Percentiles rank a stretch among this genome's conserved stretches.
phyloP scores from a whole-genome alignment of 2,888 invertebrate genomes.

The Nymphalis polychloros region DNA sequence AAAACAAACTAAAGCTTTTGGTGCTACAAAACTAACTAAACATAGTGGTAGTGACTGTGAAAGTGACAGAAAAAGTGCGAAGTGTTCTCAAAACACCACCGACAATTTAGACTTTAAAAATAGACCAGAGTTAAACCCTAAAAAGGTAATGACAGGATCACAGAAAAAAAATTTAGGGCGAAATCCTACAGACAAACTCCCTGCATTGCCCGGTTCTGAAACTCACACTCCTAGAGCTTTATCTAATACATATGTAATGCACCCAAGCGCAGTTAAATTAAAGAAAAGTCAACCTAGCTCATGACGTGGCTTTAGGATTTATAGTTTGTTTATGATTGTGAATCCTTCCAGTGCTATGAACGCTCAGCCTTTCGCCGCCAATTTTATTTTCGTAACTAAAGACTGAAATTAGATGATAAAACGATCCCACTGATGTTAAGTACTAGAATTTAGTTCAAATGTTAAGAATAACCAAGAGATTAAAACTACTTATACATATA shows the following conservation, averaged over 20 bases:
- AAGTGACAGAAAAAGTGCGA: slow-evolving; percentile 71
- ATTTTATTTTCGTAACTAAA: slow-evolving; percentile 54
- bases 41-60: slow-evolving; percentile 71
- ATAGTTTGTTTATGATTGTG: slow-evolving; percentile 55
- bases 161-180: slow-evolving; percentile 77
- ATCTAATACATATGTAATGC: slow-evolving; percentile 87
- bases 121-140: slow-evolving; percentile 79
- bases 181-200: slow-evolving; percentile 89
- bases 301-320: slow-evolving; percentile 54
- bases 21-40: slow-evolving; percentile 85
- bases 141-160: slow-evolving; percentile 85
- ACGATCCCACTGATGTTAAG: slow-evolving; percentile 38
- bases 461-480: slow-evolving; percentile 4
- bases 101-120: slow-evolving; percentile 72
- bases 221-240: slow-evolving; percentile 82
- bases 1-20: slow-evolving; percentile 93
- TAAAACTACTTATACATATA: neutral
- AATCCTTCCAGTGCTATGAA: slow-evolving; percentile 80
- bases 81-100: slow-evolving; percentile 72
- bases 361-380: slow-evolving; percentile 61
- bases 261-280: slow-evolving; percentile 71
- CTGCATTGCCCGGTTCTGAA: slow-evolving; percentile 83
- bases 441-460: slow-evolving; percentile 26
- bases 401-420: slow-evolving; percentile 60
- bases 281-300: slow-evolving; percentile 74